These are phyloP conservation scores for Smittia aterrima DNA, from an alignment of 2,888 invertebrate genomes.

Conservation along the genomic window DNA sequence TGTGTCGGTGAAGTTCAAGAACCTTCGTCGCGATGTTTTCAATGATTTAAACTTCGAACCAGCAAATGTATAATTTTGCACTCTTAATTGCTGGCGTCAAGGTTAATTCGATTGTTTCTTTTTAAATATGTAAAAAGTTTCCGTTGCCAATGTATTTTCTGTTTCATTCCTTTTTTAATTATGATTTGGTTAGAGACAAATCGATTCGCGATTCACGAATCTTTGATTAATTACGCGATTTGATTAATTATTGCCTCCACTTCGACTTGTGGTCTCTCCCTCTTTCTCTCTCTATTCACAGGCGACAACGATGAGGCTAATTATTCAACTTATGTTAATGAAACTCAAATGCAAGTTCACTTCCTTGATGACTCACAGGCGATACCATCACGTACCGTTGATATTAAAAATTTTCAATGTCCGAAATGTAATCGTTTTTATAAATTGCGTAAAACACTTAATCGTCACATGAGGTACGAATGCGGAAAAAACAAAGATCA, in stretches of 20 bases:
- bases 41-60: neutral
- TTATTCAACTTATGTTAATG: conserved; percentile 26
- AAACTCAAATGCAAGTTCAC: neutral
- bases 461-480: conserved; percentile 57
- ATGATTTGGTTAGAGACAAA: conserved; percentile 12
- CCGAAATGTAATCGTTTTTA: conserved; percentile 58
- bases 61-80: conserved; percentile 12
- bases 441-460: conserved; percentile 58
- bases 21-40: neutral
- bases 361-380: conserved; percentile 9
- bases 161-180: neutral
- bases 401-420: conserved; percentile 44
- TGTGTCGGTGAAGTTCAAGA: conserved; percentile 8
- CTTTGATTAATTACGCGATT: conserved; percentile 12
- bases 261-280: conserved; percentile 9
- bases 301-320: neutral
- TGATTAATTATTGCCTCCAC: conserved; percentile 10
- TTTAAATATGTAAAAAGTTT: conserved; percentile 14
- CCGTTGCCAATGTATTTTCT: neutral
- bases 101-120: conserved; percentile 13
- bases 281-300: neutral
- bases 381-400: neutral
- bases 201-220: no score
- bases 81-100: neutral
- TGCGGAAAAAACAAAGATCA: conserved; percentile 57